Evolutionary conservation across 2,888 invertebrate species (phyloP).

Genomic region (Polylopha cassiicola): DNA sequence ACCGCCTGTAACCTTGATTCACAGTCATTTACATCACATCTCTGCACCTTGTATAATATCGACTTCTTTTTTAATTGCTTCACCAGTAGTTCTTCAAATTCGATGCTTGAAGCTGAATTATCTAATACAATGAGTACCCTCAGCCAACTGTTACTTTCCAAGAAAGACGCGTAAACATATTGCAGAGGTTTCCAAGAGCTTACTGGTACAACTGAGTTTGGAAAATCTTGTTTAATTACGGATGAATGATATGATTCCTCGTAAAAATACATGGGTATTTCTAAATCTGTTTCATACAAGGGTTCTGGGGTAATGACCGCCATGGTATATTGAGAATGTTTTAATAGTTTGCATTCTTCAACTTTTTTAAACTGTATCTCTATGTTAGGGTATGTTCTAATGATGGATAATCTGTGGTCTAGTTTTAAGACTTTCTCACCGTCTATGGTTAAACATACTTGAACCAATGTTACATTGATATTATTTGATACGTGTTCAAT

Average conservation of each 20-base stretch:
- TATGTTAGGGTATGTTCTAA: too few relatives aligned
- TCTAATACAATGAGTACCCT: conserved; percentile 42
- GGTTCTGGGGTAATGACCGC: not conserved
- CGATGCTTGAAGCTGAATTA: conserved; percentile 30
- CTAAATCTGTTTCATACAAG: not conserved
- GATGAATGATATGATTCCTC: conserved; percentile 18
- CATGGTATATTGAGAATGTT: too few relatives aligned
- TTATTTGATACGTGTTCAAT: too few relatives aligned
- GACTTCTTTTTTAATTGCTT: conserved; percentile 26
- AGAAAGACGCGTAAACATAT: conserved; percentile 25
- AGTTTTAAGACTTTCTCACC: too few relatives aligned
- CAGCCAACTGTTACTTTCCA: conserved; percentile 29
- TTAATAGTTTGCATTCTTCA: too few relatives aligned
- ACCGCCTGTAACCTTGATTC: too few relatives aligned
- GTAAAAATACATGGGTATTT: conserved; percentile 27
- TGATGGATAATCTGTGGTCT: too few relatives aligned
- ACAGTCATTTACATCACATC: conserved; percentile 23
- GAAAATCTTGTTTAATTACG: conserved; percentile 15
- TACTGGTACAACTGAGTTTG: conserved; percentile 14
- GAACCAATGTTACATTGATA: too few relatives aligned
- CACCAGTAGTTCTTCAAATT: conserved; percentile 32
- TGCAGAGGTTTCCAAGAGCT: conserved; percentile 7
- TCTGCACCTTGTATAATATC: conserved; percentile 25
- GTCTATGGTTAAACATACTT: too few relatives aligned
- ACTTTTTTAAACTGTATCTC: too few relatives aligned